These are phyloP conservation scores for Enteromius mattozi DNA, from an alignment of 2,797 vertebrate species.

Conservation along the genomic window DNA sequence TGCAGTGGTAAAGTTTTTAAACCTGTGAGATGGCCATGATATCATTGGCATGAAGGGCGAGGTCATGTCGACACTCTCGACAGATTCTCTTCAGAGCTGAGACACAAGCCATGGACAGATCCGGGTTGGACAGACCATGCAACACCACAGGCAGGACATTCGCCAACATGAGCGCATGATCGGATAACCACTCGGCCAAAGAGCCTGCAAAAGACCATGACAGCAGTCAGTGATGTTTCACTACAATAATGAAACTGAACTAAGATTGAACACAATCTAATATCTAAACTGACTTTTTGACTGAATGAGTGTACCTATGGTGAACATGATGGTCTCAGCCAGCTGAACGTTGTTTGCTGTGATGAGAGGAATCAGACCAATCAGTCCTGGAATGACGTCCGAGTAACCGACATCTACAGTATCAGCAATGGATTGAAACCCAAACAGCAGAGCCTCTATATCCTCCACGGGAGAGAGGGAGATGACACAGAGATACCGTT, in stretches of 20 bases:
- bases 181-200: constrained; percentile 95
- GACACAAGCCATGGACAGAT: constrained; percentile 94
- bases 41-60: constrained; percentile 88
- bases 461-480: constrained; percentile 76
- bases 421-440: constrained; percentile 99
- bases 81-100: constrained; percentile 98
- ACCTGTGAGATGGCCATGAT: constrained; percentile 94
- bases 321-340: constrained; percentile 98
- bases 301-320: constrained; percentile 83
- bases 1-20: constrained; percentile 15
- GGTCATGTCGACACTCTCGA: constrained; percentile 92
- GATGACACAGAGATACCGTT: constrained; percentile 1
- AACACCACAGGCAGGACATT: constrained; percentile 92
- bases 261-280: neutral
- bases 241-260: neutral
- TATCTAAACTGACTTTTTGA: no score
- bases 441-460: constrained; percentile 92
- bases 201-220: constrained; percentile 79
- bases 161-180: constrained; percentile 95
- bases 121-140: constrained; percentile 89
- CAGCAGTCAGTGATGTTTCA: neutral
- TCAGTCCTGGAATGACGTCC: constrained; percentile 95
- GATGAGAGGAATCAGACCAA: constrained; percentile 95
- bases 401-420: constrained; percentile 98
- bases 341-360: constrained; percentile 94